Percentiles rank a stretch among this genome's conserved stretches.
Conservation (phyloP, 2,797 vertebrate species). For the Lepus oiostolus region DNA sequence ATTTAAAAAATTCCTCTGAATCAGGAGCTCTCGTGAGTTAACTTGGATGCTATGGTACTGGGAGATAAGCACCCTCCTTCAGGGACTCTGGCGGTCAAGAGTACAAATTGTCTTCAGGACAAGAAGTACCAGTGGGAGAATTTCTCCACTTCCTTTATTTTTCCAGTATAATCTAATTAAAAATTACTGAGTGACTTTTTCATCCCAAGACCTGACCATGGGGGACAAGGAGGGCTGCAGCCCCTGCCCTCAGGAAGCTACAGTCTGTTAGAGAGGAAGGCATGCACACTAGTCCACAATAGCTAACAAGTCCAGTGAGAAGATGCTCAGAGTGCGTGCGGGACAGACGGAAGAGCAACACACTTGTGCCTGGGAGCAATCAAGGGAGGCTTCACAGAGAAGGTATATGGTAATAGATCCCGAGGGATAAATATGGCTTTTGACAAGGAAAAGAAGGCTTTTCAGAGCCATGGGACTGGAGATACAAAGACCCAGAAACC, state of each 20-base stretch:
- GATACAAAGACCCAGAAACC: background rate
- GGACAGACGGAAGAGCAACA: background rate
- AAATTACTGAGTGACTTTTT: background rate
- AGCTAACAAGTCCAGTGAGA: background rate
- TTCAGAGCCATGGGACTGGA: background rate
- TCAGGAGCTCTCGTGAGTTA: background rate
- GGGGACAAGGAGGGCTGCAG: background rate
- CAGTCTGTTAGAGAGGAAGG: background rate
- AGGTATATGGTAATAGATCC: background rate
- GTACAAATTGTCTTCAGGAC: background rate
- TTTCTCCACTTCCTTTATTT: background rate
- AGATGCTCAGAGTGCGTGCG: background rate
- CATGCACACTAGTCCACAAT: background rate
- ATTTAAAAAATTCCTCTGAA: constrained; percentile 20
- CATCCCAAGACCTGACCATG: background rate
- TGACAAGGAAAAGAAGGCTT: background rate
- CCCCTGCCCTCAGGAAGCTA: background rate
- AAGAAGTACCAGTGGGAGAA: background rate
- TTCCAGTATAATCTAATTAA: background rate
- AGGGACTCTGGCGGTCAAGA: background rate
- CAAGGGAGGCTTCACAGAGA: background rate
- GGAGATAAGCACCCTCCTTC: background rate
- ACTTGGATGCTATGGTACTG: background rate
- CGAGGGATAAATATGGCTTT: background rate
- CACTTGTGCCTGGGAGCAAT: background rate